These are phyloP conservation scores for Pseudococcus jackbeardsleyi DNA, from an alignment of 2,888 invertebrate species.

Conservation along the genomic window DNA sequence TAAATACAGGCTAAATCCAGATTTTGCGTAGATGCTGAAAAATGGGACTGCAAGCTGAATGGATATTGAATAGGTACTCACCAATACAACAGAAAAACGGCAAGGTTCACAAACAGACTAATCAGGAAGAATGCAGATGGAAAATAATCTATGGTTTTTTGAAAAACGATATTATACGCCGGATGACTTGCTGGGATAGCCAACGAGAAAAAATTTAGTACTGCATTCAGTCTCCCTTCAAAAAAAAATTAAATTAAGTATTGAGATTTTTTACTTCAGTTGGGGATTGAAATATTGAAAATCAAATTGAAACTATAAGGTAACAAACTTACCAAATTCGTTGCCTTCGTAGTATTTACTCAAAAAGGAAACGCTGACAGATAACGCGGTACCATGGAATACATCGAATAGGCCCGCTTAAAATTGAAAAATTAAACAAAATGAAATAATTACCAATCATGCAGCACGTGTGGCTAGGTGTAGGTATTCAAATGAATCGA, in stretches of 20 bases:
- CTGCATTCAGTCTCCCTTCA: constrained; percentile 23
- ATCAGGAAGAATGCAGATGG: constrained; percentile 13
- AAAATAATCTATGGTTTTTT: constrained; percentile 32
- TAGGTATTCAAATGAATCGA: too few species aligned
- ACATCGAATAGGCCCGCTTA: not conserved
- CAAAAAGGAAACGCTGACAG: not conserved
- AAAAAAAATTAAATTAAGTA: too few species aligned
- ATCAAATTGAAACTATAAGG: not conserved
- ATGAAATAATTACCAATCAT: too few species aligned
- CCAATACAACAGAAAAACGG: constrained; percentile 5
- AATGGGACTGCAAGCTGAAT: not conserved
- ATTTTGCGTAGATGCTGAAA: too few species aligned
- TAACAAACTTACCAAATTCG: not conserved
- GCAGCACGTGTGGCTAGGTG: too few species aligned
- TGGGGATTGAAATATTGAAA: not conserved
- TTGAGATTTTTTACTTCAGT: too few species aligned
- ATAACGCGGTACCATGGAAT: not conserved
- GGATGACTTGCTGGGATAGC: not conserved
- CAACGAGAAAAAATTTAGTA: not conserved
- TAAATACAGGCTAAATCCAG: too few species aligned
- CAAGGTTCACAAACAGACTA: not conserved
- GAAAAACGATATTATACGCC: constrained; percentile 29
- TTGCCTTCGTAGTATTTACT: not conserved
- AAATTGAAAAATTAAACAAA: not conserved
- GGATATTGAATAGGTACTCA: not conserved